These are phyloP conservation scores for Vombatus ursinus DNA, from an alignment of 2,113 vertebrate genomes.

Conservation along the genomic window DNA sequence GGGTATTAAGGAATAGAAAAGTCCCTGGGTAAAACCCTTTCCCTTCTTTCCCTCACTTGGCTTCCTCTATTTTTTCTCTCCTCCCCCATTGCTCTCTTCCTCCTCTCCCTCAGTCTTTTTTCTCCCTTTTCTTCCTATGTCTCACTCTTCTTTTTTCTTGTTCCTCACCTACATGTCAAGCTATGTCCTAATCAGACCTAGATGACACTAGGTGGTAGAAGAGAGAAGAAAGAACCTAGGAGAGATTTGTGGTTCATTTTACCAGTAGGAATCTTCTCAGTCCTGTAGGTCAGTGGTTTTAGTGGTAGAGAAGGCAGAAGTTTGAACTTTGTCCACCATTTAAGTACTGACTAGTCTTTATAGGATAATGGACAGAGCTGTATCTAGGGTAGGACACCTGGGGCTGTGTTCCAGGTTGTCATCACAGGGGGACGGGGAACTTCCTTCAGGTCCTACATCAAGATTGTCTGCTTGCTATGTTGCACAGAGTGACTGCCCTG, in stretches of 20 bases:
- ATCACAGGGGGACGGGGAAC: background rate
- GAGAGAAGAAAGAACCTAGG: background rate
- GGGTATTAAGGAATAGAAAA: background rate
- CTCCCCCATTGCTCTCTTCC: background rate
- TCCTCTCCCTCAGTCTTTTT: background rate
- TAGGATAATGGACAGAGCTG: background rate
- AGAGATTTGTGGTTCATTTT: background rate
- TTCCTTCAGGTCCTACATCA: background rate
- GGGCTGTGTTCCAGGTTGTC: background rate
- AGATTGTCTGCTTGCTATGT: background rate
- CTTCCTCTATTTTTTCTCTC: background rate
- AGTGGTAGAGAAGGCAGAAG: background rate
- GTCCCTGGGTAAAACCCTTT: background rate
- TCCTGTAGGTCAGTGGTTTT: background rate
- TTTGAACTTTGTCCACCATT: background rate
- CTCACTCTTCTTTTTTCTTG: background rate
- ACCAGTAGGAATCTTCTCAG: background rate
- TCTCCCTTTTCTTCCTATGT: background rate
- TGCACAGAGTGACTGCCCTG: background rate
- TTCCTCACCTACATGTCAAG: background rate
- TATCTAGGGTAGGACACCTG: background rate
- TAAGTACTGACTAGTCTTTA: background rate
- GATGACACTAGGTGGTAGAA: background rate
- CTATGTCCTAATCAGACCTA: background rate
- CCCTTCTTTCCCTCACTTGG: background rate